Evolutionary conservation across 2,797 vertebrate genomes (phyloP).

Genomic region (Bryconaethiops microstoma): DNA sequence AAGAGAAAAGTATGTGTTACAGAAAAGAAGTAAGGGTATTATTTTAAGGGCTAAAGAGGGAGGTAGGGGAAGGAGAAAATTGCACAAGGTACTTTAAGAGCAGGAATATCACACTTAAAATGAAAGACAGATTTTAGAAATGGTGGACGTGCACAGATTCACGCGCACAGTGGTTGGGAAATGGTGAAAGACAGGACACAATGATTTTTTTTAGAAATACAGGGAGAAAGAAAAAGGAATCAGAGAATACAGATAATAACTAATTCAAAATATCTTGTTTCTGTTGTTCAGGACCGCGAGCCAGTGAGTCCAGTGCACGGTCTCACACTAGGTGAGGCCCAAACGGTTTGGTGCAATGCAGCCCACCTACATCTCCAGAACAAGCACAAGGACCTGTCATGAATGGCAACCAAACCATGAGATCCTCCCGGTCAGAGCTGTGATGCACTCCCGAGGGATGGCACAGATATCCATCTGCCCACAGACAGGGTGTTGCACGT

Average conservation of each 20-base stretch:
- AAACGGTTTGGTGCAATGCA: neutral
- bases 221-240: too few species aligned
- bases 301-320: neutral
- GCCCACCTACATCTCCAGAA: constrained; percentile 7
- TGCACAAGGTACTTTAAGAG: constrained; percentile 47
- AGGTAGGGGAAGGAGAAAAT: constrained; percentile 25
- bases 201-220: too few species aligned
- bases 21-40: constrained; percentile 44
- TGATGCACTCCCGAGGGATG: constrained; percentile 5
- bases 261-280: too few species aligned
- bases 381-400: neutral
- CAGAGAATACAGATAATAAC: too few species aligned
- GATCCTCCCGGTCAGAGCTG: neutral
- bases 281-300: constrained; percentile 18
- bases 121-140: neutral
- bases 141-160: too few species aligned
- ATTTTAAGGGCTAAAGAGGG: constrained; percentile 44
- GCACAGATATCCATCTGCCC: neutral
- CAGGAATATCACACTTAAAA: too few species aligned
- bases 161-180: too few species aligned
- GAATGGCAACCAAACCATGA: neutral
- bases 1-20: constrained; percentile 12
- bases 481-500: neutral
- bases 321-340: neutral
- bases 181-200: too few species aligned